These are phyloP conservation scores for Euschistus heros DNA, from an alignment of 1,140 invertebrate genomes.

Conservation along the genomic window DNA sequence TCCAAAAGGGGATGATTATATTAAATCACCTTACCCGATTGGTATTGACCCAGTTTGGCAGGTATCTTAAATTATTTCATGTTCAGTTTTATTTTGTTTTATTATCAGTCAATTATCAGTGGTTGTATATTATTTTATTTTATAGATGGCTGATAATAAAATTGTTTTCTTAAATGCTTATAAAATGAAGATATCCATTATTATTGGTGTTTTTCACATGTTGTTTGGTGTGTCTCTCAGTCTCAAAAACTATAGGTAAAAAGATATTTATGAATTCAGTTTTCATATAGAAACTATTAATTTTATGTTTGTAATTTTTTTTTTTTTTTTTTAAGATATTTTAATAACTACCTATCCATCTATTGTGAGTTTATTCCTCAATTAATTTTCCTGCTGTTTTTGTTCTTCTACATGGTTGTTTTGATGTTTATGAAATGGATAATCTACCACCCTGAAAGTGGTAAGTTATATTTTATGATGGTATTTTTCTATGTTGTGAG, in stretches of 20 bases:
- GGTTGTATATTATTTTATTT: conserved; percentile 6
- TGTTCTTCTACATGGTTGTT: conserved; percentile 81
- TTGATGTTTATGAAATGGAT: conserved; percentile 89
- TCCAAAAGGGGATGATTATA: conserved; percentile 45
- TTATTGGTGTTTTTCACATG: conserved; percentile 86
- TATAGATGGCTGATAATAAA: conserved; percentile 54
- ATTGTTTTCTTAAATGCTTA: conserved; percentile 86
- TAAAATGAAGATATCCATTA: conserved; percentile 93
- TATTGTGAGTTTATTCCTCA: conserved; percentile 82
- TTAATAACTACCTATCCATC: conserved; percentile 62
- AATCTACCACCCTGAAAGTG: conserved; percentile 41
- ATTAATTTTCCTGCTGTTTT: conserved; percentile 65
- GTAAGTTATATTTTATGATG: conserved; percentile 19
- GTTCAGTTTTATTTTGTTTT: not conserved
- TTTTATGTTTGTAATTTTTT: conserved; percentile 3
- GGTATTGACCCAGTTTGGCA: conserved; percentile 95
- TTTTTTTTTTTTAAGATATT: conserved; percentile 52
- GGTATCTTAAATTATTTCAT: conserved; percentile 33
- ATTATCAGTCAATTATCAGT: not conserved
- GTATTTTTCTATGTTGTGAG: too few species aligned
- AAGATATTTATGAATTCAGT: not conserved
- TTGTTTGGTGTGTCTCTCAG: conserved; percentile 77
- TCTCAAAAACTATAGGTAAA: conserved; percentile 59
- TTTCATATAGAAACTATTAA: not conserved
- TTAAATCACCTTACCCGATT: conserved; percentile 65